Percentiles rank a stretch among this genome's conserved stretches.
Evolutionary conservation across 2,888 invertebrate species (phyloP).

Genomic region (Thelaira solivaga): DNA sequence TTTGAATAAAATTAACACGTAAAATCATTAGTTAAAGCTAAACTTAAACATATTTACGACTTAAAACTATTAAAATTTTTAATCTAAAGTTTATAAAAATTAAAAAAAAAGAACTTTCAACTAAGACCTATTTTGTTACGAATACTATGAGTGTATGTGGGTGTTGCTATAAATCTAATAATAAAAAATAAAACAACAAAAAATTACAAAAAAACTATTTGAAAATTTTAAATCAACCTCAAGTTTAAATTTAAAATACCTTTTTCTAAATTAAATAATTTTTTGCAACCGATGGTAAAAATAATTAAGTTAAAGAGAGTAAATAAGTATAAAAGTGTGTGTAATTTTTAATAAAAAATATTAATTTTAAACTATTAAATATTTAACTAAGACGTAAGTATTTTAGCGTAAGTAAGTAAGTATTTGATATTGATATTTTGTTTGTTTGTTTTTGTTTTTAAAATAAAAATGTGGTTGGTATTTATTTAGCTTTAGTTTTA

Average conservation of each 20-base stretch:
- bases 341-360: too few relatives aligned
- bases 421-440: neutral
- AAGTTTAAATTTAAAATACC: neutral
- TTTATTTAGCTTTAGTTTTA: constrained; percentile 9
- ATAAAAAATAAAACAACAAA: too few relatives aligned
- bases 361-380: too few relatives aligned
- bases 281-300: constrained; percentile 19
- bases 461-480: constrained; percentile 30
- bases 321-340: neutral
- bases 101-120: too few relatives aligned
- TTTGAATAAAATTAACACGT: constrained; percentile 2
- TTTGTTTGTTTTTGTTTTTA: constrained; percentile 25
- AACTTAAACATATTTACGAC: constrained; percentile 28
- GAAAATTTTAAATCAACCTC: constrained; percentile 11
- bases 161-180: neutral
- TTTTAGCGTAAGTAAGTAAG: neutral
- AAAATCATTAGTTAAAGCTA: constrained; percentile 29
- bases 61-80: constrained; percentile 17
- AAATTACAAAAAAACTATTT: neutral
- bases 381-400: too few relatives aligned
- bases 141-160: too few relatives aligned
- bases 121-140: too few relatives aligned
- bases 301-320: neutral
- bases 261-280: neutral
- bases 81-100: neutral